Base-by-base conservation (phyloP, 2,113 vertebrate genomes). In the Elanoides forficatus region DNA sequence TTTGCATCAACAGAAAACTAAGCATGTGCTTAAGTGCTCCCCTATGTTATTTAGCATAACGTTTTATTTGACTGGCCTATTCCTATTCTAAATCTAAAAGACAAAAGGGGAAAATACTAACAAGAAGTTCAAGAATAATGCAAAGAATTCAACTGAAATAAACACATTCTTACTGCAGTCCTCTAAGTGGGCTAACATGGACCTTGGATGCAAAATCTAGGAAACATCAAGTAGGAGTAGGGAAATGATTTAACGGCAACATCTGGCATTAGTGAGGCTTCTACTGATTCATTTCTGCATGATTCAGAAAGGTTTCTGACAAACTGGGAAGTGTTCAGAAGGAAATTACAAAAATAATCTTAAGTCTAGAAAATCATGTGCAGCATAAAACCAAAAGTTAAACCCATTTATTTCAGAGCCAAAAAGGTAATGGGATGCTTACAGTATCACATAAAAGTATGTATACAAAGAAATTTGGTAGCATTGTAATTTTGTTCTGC, bases 221-320 rank as follows among this genome's bases (percentile, higher is more conserved):
- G 13, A 81, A 97, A 88, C 47, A 86, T 73, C 14, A 72, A 96
- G 82, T 67, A 92, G 94, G 88, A 96, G 68, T 18, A 74, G 80
- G 72, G 76, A 95, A 95, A 81, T 93, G n/a, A 95, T 81, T 93
- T 95, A 97, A 93, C 86, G 62, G 86, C 63, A 95, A 91, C 86
- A 96, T 91, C 86, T 92, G 88, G 82, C 86, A 95, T 68, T 91
- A 92, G 50, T 56, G 80, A 90, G 42, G 48, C 52, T 88, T 74
- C 65, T 48, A 68, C 86, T 93, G 88, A 95, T 93, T 95, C 80
- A 96, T 94, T 90, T 78, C 72, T 93, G 52, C 38, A 10, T 92
- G 80, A 96, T 88, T 96, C 92, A 97, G 94, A 93, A 88, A 81
- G 79, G 56, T 71, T 92, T 75, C 80, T 83, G 75, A 81, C 50